Base-by-base conservation (phyloP, 2,113 vertebrate genomes). In the Pristiophorus japonicus region DNA sequence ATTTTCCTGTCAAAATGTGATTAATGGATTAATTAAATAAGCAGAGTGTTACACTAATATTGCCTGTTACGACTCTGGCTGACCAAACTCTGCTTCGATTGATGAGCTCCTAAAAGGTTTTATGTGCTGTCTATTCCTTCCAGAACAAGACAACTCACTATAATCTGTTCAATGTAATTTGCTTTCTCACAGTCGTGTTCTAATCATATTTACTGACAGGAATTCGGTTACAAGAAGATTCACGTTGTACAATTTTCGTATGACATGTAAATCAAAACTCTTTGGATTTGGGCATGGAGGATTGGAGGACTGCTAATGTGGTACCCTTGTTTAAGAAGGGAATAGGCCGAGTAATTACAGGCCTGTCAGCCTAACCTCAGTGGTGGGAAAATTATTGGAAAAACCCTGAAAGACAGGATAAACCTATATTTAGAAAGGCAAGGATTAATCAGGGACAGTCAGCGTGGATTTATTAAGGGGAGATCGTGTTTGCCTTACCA, bases 1-100 rank as follows among this genome's bases (percentile, higher is more conserved):
- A 90, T 90, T 90, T 90, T 30, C 51, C 87, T 90, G 51, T 90
- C 87, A 90, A 90, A 59, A 90, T 90, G 51, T 59, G 51, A 59
- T 55, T 34, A 34, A 55, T 90, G 87, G 27, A 90, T 90, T 90
- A 59, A 34, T 90, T 90, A 90, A 34, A 34, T 30, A 90, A 59
- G 87, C 27, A 34, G 85, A 55, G 78, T 81, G 78, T 81, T 81
- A 59, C 30, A 59, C 27, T 90, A 90, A 90, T 90, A 59, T 34
- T 59, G 27, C 27, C 87, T 34, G 4, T 90, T 90, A 90, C 30
- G 12, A 59, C 12, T 59, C 47, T 90, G 51, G 47, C 51, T 59
- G 51, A 90, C 87, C 51, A 59, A 59, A 18, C 30, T 90, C 27
- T 59, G 24, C 27, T 84, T 59, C 51, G 12, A 90, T 59, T 59